These are phyloP conservation scores for Diabrotica undecimpunctata DNA, from an alignment of 1,140 invertebrate genomes.

Conservation along the genomic window DNA sequence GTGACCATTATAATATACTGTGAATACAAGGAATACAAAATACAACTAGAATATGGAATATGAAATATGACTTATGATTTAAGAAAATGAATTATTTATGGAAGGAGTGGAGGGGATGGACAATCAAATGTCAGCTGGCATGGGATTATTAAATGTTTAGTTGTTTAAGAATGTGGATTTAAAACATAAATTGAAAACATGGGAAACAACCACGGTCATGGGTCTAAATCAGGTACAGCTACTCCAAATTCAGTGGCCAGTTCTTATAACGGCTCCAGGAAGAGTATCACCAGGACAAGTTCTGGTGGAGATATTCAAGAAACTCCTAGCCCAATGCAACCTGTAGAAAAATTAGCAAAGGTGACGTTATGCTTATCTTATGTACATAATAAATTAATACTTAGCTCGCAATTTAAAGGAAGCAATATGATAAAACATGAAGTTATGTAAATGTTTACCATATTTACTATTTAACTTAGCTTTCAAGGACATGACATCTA, in stretches of 20 bases:
- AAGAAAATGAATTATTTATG: too few relatives aligned
- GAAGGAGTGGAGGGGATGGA: too few relatives aligned
- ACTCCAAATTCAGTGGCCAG: conserved; percentile 26
- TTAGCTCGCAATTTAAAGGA: neutral
- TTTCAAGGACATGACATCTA: conserved; percentile 1
- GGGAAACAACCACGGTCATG: conserved; percentile 38
- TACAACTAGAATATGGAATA: too few relatives aligned
- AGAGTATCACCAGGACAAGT: conserved; percentile 53
- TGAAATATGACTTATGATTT: too few relatives aligned
- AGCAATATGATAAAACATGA: neutral
- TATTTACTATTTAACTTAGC: neutral
- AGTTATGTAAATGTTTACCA: neutral
- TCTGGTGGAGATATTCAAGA: conserved; percentile 58
- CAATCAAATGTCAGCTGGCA: neutral
- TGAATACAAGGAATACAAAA: too few relatives aligned
- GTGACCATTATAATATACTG: too few relatives aligned
- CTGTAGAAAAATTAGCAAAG: conserved; percentile 67
- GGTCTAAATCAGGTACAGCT: conserved; percentile 29
- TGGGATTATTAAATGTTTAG: conserved; percentile 1
- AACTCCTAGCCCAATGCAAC: conserved; percentile 60
- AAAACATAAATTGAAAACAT: conserved; percentile 25
- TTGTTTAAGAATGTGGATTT: conserved; percentile 6
- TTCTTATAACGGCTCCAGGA: conserved; percentile 30
- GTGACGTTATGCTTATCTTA: conserved; percentile 46
- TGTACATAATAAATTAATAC: neutral